These are phyloP conservation scores for Betta splendens DNA, from an alignment of 2,797 vertebrate species.

Conservation along the genomic window DNA sequence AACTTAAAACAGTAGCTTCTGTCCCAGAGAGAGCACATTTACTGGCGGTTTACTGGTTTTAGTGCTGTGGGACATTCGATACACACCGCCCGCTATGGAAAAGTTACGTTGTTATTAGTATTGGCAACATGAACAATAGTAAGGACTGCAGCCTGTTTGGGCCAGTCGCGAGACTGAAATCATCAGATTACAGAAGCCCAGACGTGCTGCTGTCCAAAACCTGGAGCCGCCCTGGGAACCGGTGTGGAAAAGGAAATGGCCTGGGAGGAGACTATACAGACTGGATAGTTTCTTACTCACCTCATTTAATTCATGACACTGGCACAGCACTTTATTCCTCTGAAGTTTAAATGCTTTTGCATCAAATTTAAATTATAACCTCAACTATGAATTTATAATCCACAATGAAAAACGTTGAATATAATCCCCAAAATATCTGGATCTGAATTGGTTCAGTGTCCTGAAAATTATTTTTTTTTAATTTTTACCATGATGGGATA, in stretches of 20 bases:
- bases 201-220: slow-evolving; percentile 49
- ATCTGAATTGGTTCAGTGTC: too few species aligned
- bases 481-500: too few species aligned
- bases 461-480: too few species aligned
- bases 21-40: neutral
- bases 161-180: slow-evolving; percentile 46
- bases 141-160: slow-evolving; percentile 37
- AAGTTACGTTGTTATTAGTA: slow-evolving; percentile 30
- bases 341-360: neutral
- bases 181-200: slow-evolving; percentile 57
- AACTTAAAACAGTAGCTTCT: slow-evolving; percentile 1
- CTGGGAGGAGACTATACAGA: slow-evolving; percentile 53
- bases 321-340: slow-evolving; percentile 16
- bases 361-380: slow-evolving; percentile 31
- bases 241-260: slow-evolving; percentile 46
- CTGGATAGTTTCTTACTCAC: slow-evolving; percentile 48
- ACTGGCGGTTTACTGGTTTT: slow-evolving; percentile 9
- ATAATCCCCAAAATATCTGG: neutral
- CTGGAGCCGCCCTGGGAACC: slow-evolving; percentile 55
- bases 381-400: slow-evolving; percentile 12
- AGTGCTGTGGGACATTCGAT: neutral
- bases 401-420: neutral
- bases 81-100: slow-evolving; percentile 15
- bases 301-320: slow-evolving; percentile 48
- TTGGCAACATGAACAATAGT: slow-evolving; percentile 38